Base-by-base conservation (phyloP, 2,113 vertebrate genomes). In the Penelope pileata region DNA sequence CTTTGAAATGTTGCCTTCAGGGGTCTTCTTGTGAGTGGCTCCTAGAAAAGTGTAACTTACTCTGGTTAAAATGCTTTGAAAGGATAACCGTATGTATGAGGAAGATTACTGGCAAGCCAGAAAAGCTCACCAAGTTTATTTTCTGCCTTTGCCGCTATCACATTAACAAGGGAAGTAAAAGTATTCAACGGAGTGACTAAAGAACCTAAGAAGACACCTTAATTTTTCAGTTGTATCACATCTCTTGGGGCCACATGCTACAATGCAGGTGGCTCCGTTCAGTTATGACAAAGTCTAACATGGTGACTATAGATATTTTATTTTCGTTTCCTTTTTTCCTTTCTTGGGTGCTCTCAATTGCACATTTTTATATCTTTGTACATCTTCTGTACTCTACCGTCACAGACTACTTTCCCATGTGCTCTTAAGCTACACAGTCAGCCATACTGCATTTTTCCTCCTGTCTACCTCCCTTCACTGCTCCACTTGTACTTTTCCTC, bases 271-370 rank as follows among this genome's bases (percentile, higher is more conserved):
- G 53, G 82, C n/a, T 64, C 47, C 36, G 43, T 66, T 82, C 40
- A 10, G 47, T 43, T 16, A 60, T 50, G 29, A 50, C 45, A 50
- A 79, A 93, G 62, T 23, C 27, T 79, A 34, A 72, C 17, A 18
- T 3, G 36, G 17, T 69, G 19, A 40, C 23, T 79, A 54, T 18
- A 63, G 54, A 38, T 16, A 66, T 8, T 60, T 68, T 11, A 43
- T 45, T 77, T 90, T 90, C 14, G 15, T n/a, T 96, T 93, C 78
- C 70, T 83, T 79, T 69, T 58, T 32, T 73, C 23, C 36, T 72
- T 32, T 91, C 67, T 83, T 63, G 32, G 11, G 59, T 1, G 17
- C 59, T 80, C 78, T 63, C 29, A 68, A 79, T 87, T 89, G 62
- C 78, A 60, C 18, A 0, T 75, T 79, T 82, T 26, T 73, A 2